Conservation (phyloP, 2,888 invertebrate species). For the Sarcophaga subvicina region DNA sequence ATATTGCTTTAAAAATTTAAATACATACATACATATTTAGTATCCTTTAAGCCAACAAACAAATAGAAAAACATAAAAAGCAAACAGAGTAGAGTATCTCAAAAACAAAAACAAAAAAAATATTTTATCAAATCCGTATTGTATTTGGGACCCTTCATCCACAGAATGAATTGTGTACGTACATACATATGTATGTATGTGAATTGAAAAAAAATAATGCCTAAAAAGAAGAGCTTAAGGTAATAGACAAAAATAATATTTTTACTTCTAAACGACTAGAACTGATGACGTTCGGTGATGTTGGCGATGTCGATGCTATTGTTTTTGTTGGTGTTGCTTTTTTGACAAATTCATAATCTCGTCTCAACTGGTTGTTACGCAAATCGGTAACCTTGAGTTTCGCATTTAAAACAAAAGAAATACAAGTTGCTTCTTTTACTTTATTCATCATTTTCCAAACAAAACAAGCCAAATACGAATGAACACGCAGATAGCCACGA, state of each 20-base stretch:
- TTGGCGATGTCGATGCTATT: background rate
- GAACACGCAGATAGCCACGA: background rate
- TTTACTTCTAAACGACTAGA: background rate
- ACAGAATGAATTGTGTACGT: background rate
- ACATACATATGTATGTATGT: too few relatives aligned
- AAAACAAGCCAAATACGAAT: background rate
- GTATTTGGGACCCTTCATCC: background rate
- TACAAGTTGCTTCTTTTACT: constrained; percentile 13
- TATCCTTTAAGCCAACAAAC: background rate
- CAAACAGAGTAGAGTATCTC: background rate
- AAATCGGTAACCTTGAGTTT: constrained; percentile 61
- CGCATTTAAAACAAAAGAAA: constrained; percentile 44
- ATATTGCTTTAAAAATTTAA: too few relatives aligned
- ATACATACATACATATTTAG: background rate
- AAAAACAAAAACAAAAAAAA: background rate
- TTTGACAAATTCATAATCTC: constrained; percentile 51
- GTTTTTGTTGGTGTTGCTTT: background rate
- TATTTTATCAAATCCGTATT: too few relatives aligned
- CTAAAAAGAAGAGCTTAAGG: background rate
- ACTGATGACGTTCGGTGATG: background rate
- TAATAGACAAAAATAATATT: background rate
- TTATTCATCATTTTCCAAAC: constrained; percentile 21
- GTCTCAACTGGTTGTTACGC: constrained; percentile 53
- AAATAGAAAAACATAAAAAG: background rate
- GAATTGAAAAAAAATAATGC: background rate